Evolutionary conservation across 2,888 invertebrate species (phyloP).

Genomic region (Caenorhabditis sinica): DNA sequence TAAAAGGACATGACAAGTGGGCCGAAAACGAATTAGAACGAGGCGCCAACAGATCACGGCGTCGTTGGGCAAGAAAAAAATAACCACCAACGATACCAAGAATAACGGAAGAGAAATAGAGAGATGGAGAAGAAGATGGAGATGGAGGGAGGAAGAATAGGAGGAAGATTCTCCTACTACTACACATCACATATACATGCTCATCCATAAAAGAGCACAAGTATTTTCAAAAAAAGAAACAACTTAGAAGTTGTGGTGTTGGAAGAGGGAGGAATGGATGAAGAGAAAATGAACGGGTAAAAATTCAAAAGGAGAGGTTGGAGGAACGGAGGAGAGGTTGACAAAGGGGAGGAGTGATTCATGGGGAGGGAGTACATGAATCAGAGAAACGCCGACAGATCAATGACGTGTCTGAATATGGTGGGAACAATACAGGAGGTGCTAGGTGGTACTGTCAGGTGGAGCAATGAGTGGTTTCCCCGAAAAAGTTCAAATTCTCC

Average conservation of each 20-base stretch:
- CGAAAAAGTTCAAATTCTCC: not conserved
- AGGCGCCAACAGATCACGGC: constrained; percentile 38
- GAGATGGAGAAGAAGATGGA: constrained; percentile 14
- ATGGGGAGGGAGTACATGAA: constrained; percentile 18
- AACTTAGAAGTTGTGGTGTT: constrained; percentile 31
- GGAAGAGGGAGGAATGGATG: not conserved
- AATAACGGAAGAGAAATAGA: constrained; percentile 28
- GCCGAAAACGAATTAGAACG: constrained; percentile 62
- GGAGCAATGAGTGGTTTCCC: too few relatives aligned
- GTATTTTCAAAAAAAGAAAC: constrained; percentile 43
- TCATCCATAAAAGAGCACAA: constrained; percentile 65
- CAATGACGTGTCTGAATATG: constrained; percentile 18
- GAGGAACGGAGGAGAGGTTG: constrained; percentile 1
- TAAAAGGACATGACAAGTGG: constrained; percentile 64
- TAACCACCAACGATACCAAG: too few relatives aligned
- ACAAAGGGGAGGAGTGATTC: constrained; percentile 15
- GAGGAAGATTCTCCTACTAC: not conserved
- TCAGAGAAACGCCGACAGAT: constrained; percentile 26
- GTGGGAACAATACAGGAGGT: not conserved
- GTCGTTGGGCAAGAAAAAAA: not conserved
- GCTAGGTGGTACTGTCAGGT: not conserved
- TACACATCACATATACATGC: constrained; percentile 62
- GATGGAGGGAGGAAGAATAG: not conserved
- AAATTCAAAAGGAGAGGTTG: constrained; percentile 15
- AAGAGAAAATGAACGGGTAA: constrained; percentile 40